These are phyloP conservation scores for Drosophila albomicans DNA, from an alignment of 1,140 invertebrate species.

Conservation along the genomic window DNA sequence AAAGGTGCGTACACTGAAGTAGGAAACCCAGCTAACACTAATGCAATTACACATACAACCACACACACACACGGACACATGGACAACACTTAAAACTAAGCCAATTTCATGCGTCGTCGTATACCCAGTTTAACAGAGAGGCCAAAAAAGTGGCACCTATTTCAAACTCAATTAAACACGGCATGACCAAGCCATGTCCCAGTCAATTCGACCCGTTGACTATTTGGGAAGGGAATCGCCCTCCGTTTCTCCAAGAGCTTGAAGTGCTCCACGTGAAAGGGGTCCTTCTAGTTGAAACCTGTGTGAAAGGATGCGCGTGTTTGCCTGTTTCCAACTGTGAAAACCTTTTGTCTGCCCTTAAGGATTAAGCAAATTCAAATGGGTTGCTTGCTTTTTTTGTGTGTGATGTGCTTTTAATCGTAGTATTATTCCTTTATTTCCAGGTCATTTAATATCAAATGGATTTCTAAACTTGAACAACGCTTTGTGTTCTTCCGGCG, in stretches of 20 bases:
- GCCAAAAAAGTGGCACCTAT: constrained; percentile 68
- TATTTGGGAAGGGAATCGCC: background rate
- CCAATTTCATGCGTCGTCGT: constrained; percentile 67
- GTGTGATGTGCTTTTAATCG: constrained; percentile 1
- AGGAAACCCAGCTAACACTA: constrained; percentile 15
- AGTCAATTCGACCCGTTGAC: constrained; percentile 1
- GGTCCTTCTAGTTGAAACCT: too few species aligned
- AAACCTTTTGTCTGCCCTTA: constrained; percentile 32
- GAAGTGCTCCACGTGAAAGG: constrained; percentile 10
- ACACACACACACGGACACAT: constrained; percentile 24
- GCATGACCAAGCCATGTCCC: constrained; percentile 40
- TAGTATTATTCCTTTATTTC: background rate
- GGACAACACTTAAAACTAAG: constrained; percentile 63
- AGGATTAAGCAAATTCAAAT: constrained; percentile 39
- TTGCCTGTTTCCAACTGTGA: constrained; percentile 7
- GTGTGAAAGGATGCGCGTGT: background rate
- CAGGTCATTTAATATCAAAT: constrained; percentile 6
- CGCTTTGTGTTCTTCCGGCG: background rate
- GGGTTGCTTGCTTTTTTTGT: background rate
- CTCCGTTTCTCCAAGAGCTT: background rate
- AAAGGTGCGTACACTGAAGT: constrained; percentile 18
- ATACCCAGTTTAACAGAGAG: constrained; percentile 4
- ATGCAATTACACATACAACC: background rate
- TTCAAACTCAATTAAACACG: constrained; percentile 83
- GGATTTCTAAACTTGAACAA: constrained; percentile 5